Conservation (phyloP, 1,140 invertebrate species). For the Tetramorium simillimum region DNA sequence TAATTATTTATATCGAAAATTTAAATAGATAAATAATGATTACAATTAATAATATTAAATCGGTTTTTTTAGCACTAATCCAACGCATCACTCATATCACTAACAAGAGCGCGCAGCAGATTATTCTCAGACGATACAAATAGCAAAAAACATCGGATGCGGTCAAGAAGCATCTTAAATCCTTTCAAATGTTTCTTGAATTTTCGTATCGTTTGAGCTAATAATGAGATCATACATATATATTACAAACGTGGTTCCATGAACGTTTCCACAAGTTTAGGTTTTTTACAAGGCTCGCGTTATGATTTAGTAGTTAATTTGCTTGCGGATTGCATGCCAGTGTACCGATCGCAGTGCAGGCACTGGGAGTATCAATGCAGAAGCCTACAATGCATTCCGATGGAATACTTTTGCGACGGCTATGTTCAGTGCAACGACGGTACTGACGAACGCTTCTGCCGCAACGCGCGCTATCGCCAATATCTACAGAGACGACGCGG, state of each 20-base stretch:
- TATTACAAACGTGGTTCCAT: conserved; percentile 56
- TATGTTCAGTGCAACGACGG: conserved; percentile 89
- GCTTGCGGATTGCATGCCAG: conserved; percentile 83
- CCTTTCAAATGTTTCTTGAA: neutral
- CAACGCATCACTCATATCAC: conserved; percentile 45
- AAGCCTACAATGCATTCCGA: conserved; percentile 87
- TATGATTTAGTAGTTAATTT: conserved; percentile 84
- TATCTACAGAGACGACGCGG: conserved; percentile 81
- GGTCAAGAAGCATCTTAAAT: neutral
- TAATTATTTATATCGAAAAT: neutral
- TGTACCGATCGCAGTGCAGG: conserved; percentile 81
- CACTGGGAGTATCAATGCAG: conserved; percentile 87
- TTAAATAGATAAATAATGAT: conserved; percentile 1
- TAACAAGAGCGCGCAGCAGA: conserved; percentile 44
- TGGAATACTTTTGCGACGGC: conserved; percentile 89
- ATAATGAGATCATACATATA: conserved; percentile 38
- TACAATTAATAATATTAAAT: neutral
- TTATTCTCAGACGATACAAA: conserved; percentile 11
- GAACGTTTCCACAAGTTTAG: conserved; percentile 60
- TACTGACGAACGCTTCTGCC: conserved; percentile 90
- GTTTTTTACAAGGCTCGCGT: conserved; percentile 78
- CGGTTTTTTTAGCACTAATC: conserved; percentile 5
- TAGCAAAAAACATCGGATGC: conserved; percentile 2
- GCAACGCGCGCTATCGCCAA: conserved; percentile 77
- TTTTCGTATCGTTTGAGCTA: neutral